phyloP scores from a whole-genome alignment of 92 coral and sea anemone species.

The Epizoanthus fatuus region DNA sequence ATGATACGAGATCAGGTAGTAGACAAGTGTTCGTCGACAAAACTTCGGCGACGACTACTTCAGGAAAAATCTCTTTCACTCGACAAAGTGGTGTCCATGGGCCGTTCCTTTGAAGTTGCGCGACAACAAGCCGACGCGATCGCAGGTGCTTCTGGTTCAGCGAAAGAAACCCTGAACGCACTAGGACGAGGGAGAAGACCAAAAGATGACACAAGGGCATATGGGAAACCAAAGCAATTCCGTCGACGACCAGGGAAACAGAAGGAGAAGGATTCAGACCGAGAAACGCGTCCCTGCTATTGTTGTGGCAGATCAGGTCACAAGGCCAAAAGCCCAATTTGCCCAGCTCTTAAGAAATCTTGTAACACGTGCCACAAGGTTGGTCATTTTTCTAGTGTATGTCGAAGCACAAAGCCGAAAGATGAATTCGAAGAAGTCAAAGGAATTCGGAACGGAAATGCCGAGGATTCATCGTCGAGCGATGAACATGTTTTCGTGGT shows the following conservation, averaged over 20 bases:
- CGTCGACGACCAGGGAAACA: no score
- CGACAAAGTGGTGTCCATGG: conserved; percentile 2
- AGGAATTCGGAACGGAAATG: conserved; percentile 36
- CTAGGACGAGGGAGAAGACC: conserved; percentile 19
- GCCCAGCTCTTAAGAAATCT: conserved; percentile 38
- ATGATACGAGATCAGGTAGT: conserved; percentile 64
- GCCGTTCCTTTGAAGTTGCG: conserved; percentile 5
- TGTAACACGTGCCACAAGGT: conserved; percentile 49
- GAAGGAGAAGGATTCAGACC: neutral
- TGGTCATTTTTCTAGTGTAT: conserved; percentile 24
- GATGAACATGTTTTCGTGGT: conserved; percentile 31
- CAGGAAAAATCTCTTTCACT: conserved; percentile 53
- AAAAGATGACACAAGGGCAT: conserved; percentile 33
- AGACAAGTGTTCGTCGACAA: conserved; percentile 53
- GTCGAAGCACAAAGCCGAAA: no score
- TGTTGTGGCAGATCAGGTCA: conserved; percentile 60
- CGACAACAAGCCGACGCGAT: conserved; percentile 50
- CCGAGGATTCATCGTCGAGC: conserved; percentile 5
- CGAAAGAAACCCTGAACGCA: conserved; percentile 49
- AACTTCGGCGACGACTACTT: conserved; percentile 44
- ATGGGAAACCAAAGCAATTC: no score
- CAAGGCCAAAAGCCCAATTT: conserved; percentile 47
- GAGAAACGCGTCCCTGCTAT: conserved; percentile 18
- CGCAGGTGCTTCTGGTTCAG: conserved; percentile 48
- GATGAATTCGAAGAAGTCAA: neutral